Base-by-base conservation (phyloP, 2,888 invertebrate species). In the Apomyelois bistriatella region DNA sequence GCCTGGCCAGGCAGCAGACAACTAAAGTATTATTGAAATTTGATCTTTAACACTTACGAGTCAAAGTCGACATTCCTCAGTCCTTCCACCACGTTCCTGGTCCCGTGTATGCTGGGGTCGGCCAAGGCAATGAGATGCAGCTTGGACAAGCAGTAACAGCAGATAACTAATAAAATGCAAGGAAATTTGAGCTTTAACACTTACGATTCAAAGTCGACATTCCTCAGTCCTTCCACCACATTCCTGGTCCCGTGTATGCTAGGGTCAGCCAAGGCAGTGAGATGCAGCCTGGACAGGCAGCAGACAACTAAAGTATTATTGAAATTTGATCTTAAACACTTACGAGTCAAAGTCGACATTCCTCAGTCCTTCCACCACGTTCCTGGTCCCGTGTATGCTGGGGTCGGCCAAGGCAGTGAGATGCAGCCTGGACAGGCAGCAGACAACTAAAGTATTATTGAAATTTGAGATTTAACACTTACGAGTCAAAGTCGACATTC, bases 171-270 rank as follows among this genome's bases (percentile, higher is more conserved):
- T 22, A 22, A 22, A 22, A 22, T 22, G 22, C 22, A 22, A 22
- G 22, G 22, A 22, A 22, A 22, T 22, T n/a, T n/a, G n/a, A n/a
- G n/a, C n/a, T n/a, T n/a, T n/a, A n/a, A n/a, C n/a, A n/a, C n/a
- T n/a, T n/a, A n/a, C n/a, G n/a, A n/a, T n/a, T n/a, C n/a, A n/a
- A 92, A 91, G 79, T 99, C 98, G 65, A 99, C 95, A 64, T 95
- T 94, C 47, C 93, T 88, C 86, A 99, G 94, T 13, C 93, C 92
- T 1, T 88, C 88, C 0, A 94, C 90, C 0, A 96, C 96, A 66
- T 94, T 94, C 5, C 94, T 93, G 0, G 93, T 92, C 0, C 98
- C 98, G 78, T 98, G 95, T 62, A 97, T 93, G 0, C 95, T 92
- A 0, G 95, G 93, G 85, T 99, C 99, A 0, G 98, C 97, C 68